Evolutionary conservation across 2,797 vertebrate species (phyloP).

Genomic region (Salarias fasciatus): DNA sequence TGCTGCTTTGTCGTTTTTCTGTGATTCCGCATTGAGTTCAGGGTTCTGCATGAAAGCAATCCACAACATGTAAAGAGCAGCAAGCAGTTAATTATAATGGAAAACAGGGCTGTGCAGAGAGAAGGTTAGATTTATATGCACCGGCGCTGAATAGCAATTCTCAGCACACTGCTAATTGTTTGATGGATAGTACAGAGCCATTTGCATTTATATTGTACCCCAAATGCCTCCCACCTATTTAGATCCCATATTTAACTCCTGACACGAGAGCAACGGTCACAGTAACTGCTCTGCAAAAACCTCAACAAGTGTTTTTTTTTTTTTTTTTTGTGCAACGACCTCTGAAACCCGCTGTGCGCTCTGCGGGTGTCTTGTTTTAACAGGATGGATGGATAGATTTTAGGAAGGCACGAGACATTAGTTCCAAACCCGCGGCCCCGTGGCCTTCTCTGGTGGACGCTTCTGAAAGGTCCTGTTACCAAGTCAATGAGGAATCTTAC

Average conservation of each 20-base stretch:
- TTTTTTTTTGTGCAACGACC: conserved; percentile 31
- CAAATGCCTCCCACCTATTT: conserved; percentile 68
- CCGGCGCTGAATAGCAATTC: conserved; percentile 68
- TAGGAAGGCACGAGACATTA: too few species aligned
- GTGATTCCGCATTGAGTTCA: conserved; percentile 18
- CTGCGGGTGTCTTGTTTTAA: conserved; percentile 45
- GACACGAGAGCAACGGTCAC: conserved; percentile 65
- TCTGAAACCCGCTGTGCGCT: conserved; percentile 22
- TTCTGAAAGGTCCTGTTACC: too few species aligned
- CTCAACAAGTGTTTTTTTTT: conserved; percentile 35
- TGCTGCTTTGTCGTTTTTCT: conserved; percentile 29
- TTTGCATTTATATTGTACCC: conserved; percentile 81
- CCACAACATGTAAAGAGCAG: conserved; percentile 53
- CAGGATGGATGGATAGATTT: conserved; percentile 24
- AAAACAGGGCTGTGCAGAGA: conserved; percentile 52
- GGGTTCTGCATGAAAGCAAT: conserved; percentile 37
- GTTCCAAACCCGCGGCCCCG: too few species aligned
- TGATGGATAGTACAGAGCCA: conserved; percentile 75
- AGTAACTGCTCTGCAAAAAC: conserved; percentile 43
- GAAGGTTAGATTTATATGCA: conserved; percentile 63
- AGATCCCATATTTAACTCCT: conserved; percentile 72
- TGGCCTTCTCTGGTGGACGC: too few species aligned
- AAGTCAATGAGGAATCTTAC: too few species aligned
- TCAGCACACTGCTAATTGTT: conserved; percentile 79
- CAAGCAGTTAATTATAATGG: conserved; percentile 55